These are phyloP conservation scores for Doryteuthis pealeii DNA, from an alignment of 1,140 invertebrate species.

Conservation along the genomic window DNA sequence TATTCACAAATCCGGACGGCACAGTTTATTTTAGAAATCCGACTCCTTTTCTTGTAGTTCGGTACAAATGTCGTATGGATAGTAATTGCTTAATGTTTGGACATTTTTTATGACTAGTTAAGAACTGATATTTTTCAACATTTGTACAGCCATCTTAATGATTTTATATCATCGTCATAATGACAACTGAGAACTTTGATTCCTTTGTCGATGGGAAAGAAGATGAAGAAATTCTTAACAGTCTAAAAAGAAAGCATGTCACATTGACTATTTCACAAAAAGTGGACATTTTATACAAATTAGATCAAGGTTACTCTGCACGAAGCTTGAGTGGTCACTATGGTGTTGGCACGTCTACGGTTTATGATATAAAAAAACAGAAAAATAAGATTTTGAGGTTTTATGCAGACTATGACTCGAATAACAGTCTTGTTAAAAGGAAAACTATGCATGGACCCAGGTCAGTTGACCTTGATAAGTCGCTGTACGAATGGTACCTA, in stretches of 20 bases:
- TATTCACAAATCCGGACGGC: too few relatives aligned
- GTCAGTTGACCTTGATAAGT: background rate
- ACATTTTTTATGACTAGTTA: too few relatives aligned
- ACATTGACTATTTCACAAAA: background rate
- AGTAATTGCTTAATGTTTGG: too few relatives aligned
- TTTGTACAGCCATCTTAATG: too few relatives aligned
- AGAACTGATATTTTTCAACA: too few relatives aligned
- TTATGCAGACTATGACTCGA: background rate
- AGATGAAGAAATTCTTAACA: background rate
- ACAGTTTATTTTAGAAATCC: too few relatives aligned
- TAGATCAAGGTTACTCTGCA: background rate
- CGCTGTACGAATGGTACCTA: background rate
- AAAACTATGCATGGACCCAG: background rate
- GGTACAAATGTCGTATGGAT: too few relatives aligned
- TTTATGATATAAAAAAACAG: conserved; percentile 6
- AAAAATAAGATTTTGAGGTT: background rate
- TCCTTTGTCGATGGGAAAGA: too few relatives aligned
- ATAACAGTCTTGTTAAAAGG: background rate
- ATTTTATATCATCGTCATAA: too few relatives aligned
- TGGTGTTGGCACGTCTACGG: background rate
- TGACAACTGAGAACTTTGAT: too few relatives aligned
- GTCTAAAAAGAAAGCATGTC: background rate
- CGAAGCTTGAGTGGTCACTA: background rate
- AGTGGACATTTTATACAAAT: background rate
- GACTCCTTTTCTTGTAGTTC: too few relatives aligned